These are phyloP conservation scores for Synanceia verrucosa DNA, from an alignment of 2,797 vertebrate genomes.

Conservation along the genomic window DNA sequence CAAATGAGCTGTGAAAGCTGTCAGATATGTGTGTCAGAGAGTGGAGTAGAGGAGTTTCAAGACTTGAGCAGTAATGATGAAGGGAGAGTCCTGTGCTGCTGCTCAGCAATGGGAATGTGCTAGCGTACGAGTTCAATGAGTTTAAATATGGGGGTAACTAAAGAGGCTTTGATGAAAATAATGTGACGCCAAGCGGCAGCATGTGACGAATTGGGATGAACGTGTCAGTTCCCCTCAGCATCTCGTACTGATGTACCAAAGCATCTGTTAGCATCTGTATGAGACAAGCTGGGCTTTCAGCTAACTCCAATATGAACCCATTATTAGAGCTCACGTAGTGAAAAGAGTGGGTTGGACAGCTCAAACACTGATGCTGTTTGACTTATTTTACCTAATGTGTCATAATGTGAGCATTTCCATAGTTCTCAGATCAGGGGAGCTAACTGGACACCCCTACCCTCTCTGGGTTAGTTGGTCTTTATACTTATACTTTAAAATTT, in stretches of 20 bases:
- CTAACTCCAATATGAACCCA: not conserved
- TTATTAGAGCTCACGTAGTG: not conserved
- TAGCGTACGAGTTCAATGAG: not conserved
- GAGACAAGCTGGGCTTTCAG: not conserved
- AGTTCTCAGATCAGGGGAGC: too few species aligned
- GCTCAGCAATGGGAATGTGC: not conserved
- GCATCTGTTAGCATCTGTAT: not conserved
- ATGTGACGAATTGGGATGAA: too few species aligned
- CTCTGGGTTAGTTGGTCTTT: too few species aligned
- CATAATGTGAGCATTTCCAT: too few species aligned
- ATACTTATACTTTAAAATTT: too few species aligned
- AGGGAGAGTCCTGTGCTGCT: not conserved
- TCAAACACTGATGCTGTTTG: too few species aligned
- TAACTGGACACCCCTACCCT: too few species aligned
- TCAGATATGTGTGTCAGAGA: slow-evolving; percentile 1
- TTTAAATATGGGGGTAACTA: too few species aligned
- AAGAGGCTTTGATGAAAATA: too few species aligned
- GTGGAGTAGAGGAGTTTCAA: not conserved
- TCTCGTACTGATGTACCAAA: not conserved
- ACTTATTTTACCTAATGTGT: not conserved
- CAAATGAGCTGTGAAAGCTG: slow-evolving; percentile 17
- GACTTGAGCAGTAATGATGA: not conserved
- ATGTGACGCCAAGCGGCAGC: too few species aligned
- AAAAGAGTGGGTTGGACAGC: not conserved
- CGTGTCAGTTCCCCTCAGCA: too few species aligned